These are phyloP conservation scores for Gadus chalcogrammus DNA, from an alignment of 2,113 vertebrate genomes.

Conservation along the genomic window DNA sequence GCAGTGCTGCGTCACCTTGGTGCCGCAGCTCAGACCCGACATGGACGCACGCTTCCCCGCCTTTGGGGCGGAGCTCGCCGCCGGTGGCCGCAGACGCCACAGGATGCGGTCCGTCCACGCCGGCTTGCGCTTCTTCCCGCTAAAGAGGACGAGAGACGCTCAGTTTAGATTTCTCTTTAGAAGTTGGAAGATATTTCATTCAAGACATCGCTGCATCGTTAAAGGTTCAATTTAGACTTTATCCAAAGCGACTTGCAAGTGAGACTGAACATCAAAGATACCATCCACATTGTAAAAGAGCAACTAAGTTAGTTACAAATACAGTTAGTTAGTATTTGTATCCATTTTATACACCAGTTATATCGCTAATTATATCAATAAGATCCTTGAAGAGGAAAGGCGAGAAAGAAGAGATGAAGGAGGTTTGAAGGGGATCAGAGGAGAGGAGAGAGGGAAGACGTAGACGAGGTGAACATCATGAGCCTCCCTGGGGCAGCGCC, in stretches of 20 bases:
- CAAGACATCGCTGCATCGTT: no score
- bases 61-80: slow-evolving; percentile 66
- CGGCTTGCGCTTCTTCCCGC: slow-evolving; percentile 94
- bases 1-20: slow-evolving; percentile 84
- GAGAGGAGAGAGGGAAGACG: not conserved
- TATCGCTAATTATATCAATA: no score
- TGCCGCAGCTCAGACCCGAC: slow-evolving; percentile 63
- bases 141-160: slow-evolving; percentile 59
- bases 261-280: no score
- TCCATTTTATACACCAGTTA: no score
- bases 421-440: not conserved
- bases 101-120: slow-evolving; percentile 97
- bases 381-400: not conserved
- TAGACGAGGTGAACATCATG: not conserved
- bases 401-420: not conserved
- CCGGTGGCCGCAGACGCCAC: slow-evolving; percentile 79
- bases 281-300: no score
- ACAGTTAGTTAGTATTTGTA: no score
- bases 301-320: no score
- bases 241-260: no score
- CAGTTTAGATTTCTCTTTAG: no score
- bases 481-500: not conserved
- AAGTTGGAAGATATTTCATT: no score
- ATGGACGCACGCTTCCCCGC: slow-evolving; percentile 65
- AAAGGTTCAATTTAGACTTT: no score